A percentile compares a stretch with the other conserved stretches of the same genome.
phyloP scores from a whole-genome alignment of 2,888 invertebrate genomes.

The Lasioglossum zephyrum region DNA sequence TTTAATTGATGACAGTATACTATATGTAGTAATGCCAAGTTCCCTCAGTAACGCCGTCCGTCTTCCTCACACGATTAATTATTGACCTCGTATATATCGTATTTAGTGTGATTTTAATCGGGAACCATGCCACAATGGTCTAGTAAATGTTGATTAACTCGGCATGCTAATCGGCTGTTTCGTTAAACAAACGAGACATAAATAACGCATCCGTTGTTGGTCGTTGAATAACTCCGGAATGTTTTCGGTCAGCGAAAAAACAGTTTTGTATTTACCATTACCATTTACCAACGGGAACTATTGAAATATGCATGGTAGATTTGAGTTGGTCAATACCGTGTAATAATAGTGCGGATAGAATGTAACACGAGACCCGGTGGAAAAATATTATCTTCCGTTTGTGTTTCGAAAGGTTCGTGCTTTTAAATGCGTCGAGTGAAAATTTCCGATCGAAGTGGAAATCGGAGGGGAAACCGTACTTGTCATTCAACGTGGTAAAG shows the following conservation, averaged over 20 bases:
- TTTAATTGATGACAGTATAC: too few species aligned
- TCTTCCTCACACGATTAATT: too few species aligned
- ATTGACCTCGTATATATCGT: too few species aligned
- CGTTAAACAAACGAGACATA: not conserved
- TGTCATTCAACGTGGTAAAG: conserved; percentile 14
- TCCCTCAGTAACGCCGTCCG: too few species aligned
- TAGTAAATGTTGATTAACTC: not conserved
- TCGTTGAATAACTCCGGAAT: too few species aligned
- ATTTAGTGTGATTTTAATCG: too few species aligned
- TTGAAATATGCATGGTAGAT: not conserved
- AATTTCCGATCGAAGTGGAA: not conserved
- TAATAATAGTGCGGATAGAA: not conserved
- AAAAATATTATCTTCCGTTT: not conserved
- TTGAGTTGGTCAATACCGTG: not conserved
- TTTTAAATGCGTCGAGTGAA: not conserved
- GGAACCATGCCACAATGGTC: not conserved
- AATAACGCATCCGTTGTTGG: not conserved
- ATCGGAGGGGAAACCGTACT: not conserved
- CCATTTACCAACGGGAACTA: not conserved
- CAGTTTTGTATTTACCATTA: not conserved
- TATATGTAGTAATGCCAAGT: too few species aligned
- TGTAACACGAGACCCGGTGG: not conserved
- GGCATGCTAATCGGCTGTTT: not conserved
- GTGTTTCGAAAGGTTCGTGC: not conserved
- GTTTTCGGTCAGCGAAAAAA: not conserved